Conservation (phyloP, 2,888 invertebrate species). For the Operophtera brumata region DNA sequence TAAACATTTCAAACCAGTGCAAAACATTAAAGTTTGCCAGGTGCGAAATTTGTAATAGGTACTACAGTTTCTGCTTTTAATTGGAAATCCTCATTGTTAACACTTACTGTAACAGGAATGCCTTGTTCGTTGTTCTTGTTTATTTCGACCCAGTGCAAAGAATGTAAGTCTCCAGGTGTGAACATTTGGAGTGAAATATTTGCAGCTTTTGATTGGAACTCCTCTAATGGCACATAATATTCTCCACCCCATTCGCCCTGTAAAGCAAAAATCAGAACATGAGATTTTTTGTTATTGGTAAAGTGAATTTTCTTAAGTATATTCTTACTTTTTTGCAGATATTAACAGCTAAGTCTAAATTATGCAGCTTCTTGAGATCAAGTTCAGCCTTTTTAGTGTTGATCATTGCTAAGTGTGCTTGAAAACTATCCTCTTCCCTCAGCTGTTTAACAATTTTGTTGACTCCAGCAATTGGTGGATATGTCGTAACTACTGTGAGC, state of each 20-base stretch:
- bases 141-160: constrained; percentile 41
- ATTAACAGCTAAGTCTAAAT: constrained; percentile 32
- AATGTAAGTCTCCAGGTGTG: constrained; percentile 36
- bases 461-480: constrained; percentile 35
- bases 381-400: constrained; percentile 11
- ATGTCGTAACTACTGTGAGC: constrained; percentile 40
- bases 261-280: neutral
- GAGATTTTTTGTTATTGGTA: too few species aligned
- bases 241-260: constrained; percentile 39
- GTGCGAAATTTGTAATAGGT: too few species aligned
- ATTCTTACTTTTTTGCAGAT: constrained; percentile 9
- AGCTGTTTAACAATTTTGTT: constrained; percentile 4
- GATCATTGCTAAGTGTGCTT: constrained; percentile 17
- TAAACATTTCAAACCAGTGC: too few species aligned
- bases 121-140: constrained; percentile 18
- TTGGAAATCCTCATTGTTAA: neutral
- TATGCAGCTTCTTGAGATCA: constrained; percentile 34
- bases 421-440: constrained; percentile 1
- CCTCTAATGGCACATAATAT: constrained; percentile 38
- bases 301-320: neutral
- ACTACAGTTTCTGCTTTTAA: neutral
- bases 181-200: constrained; percentile 30
- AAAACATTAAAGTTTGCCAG: too few species aligned
- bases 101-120: constrained; percentile 26
- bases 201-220: constrained; percentile 9